Evolutionary conservation across 1,140 invertebrate species (phyloP).

Genomic region (Rhyacophila brunnea): DNA sequence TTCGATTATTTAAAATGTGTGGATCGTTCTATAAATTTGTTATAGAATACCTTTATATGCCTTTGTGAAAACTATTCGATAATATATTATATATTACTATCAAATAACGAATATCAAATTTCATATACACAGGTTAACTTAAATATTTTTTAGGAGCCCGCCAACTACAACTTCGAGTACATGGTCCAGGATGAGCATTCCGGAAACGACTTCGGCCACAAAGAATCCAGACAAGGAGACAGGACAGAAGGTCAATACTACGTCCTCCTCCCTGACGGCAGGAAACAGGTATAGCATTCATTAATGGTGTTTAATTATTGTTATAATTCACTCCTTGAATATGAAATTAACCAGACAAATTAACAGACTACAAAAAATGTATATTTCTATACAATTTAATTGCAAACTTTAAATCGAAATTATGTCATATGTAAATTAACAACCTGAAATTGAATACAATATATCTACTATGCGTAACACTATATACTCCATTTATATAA

Average conservation of each 20-base stretch:
- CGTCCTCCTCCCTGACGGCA: slow-evolving; percentile 73
- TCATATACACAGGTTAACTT: too few relatives aligned
- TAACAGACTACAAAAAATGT: background rate
- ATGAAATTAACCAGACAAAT: background rate
- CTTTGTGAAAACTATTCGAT: too few relatives aligned
- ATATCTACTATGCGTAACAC: too few relatives aligned
- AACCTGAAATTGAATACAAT: too few relatives aligned
- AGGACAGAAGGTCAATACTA: slow-evolving; percentile 68
- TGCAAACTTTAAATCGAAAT: background rate
- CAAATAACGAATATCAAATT: too few relatives aligned
- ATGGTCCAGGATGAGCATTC: slow-evolving; percentile 67
- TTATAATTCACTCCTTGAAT: background rate
- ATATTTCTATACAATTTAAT: background rate
- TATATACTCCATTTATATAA: too few relatives aligned
- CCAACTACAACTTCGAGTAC: slow-evolving; percentile 74
- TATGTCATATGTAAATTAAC: background rate
- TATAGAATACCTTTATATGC: too few relatives aligned
- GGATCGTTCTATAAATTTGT: too few relatives aligned
- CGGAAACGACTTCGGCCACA: slow-evolving; percentile 71
- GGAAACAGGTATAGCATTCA: slow-evolving; percentile 66
- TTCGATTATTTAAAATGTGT: too few relatives aligned
- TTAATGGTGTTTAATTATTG: background rate
- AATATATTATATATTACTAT: too few relatives aligned
- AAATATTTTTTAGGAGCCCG: slow-evolving; percentile 58
- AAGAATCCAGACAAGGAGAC: slow-evolving; percentile 67